Evolutionary conservation across 1,140 invertebrate species (phyloP).

Genomic region (Oncopodura yosiiana): DNA sequence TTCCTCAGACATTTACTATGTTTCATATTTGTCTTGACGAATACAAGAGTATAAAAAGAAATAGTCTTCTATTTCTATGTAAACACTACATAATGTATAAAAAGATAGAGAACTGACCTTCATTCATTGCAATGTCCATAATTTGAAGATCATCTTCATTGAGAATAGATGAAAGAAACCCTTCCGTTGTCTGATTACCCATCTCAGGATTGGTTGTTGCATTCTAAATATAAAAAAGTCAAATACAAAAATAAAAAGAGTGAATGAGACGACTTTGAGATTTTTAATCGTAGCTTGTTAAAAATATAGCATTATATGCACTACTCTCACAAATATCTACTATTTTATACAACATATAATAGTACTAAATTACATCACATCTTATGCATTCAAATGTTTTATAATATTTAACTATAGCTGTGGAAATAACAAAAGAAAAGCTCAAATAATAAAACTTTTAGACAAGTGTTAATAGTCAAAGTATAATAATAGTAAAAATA

Average conservation of each 20-base stretch:
- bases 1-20: too few relatives aligned
- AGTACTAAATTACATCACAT: too few relatives aligned
- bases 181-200: slow-evolving; percentile 64
- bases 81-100: too few relatives aligned
- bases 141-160: slow-evolving; percentile 77
- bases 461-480: too few relatives aligned
- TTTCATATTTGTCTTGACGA: too few relatives aligned
- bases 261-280: not conserved
- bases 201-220: slow-evolving; percentile 45
- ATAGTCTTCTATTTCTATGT: too few relatives aligned
- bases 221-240: slow-evolving; percentile 16
- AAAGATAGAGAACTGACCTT: slow-evolving; percentile 55
- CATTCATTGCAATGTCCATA: slow-evolving; percentile 80
- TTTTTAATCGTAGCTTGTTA: not conserved
- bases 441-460: too few relatives aligned
- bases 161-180: slow-evolving; percentile 71
- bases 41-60: too few relatives aligned
- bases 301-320: not conserved
- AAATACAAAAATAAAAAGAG: not conserved
- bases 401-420: too few relatives aligned
- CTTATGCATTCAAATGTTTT: too few relatives aligned
- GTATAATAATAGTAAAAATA: too few relatives aligned
- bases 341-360: not conserved
- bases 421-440: too few relatives aligned
- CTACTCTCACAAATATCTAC: not conserved